Conservation (phyloP, 2,888 invertebrate species). For the Incurvaria masculella region DNA sequence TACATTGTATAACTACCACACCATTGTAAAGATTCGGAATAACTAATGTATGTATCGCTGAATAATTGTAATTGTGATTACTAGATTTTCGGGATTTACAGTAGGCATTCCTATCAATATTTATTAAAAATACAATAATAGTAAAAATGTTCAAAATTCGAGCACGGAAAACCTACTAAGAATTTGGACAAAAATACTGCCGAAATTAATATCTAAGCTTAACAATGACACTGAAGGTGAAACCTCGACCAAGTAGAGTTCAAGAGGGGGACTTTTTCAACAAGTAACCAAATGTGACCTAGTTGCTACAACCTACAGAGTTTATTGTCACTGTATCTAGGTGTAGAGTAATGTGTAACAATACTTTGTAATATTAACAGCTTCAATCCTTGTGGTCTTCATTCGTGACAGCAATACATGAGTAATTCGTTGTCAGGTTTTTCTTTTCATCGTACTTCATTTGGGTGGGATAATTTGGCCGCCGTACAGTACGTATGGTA, state of each 20-base stretch:
- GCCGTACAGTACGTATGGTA: neutral
- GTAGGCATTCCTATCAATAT: neutral
- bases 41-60: constrained; percentile 46
- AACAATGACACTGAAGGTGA: constrained; percentile 11
- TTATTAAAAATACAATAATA: constrained; percentile 19
- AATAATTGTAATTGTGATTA: constrained; percentile 30
- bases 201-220: constrained; percentile 40
- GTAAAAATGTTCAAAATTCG: constrained; percentile 35
- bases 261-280: constrained; percentile 24
- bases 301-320: too few relatives aligned
- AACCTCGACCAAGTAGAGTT: constrained; percentile 35
- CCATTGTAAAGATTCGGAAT: constrained; percentile 24
- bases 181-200: constrained; percentile 46
- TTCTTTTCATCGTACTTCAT: neutral
- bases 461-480: neutral
- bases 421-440: neutral
- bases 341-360: constrained; percentile 5
- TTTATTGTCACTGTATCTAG: too few relatives aligned
- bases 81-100: too few relatives aligned
- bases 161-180: constrained; percentile 54
- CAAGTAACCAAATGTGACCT: too few relatives aligned
- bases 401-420: constrained; percentile 48
- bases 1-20: constrained; percentile 26
- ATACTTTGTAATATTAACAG: constrained; percentile 30
- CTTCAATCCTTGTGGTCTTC: constrained; percentile 55